Percentiles rank a stretch among this genome's conserved stretches.
These are phyloP conservation scores for Phortica magna DNA, from an alignment of 2,888 invertebrate genomes.

Conservation along the genomic window DNA sequence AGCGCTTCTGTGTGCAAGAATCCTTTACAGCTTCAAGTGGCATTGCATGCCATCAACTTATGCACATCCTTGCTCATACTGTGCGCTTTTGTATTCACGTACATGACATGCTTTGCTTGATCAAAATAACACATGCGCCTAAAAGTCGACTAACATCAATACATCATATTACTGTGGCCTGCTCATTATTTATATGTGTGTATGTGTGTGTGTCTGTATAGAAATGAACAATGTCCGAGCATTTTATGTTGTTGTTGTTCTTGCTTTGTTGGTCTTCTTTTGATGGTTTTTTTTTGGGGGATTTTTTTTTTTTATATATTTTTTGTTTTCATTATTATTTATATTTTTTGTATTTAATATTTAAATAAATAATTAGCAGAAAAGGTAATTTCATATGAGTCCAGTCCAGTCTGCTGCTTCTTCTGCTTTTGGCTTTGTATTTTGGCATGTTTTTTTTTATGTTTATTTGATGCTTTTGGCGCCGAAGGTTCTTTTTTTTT, in stretches of 20 bases:
- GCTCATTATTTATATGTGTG: not conserved
- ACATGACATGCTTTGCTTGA: not conserved
- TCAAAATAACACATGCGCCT: constrained; percentile 3
- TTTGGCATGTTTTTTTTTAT: not conserved
- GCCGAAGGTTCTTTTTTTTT: not conserved
- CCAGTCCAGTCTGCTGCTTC: not conserved
- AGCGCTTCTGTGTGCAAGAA: constrained; percentile 2
- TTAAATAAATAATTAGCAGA: constrained; percentile 77
- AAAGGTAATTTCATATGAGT: constrained; percentile 59
- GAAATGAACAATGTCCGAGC: not conserved
- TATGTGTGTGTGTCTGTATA: constrained; percentile 8
- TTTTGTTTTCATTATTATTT: not conserved
- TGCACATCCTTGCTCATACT: no score
- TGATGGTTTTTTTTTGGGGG: not conserved
- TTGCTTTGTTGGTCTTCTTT: not conserved
- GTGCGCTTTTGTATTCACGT: not conserved
- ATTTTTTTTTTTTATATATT: not conserved
- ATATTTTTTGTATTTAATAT: constrained; percentile 62
- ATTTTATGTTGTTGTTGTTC: not conserved
- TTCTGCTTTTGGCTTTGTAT: constrained; percentile 44
- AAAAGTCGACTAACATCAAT: constrained; percentile 23
- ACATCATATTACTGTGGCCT: constrained; percentile 7
- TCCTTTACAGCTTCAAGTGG: not conserved
- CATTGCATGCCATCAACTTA: not conserved
- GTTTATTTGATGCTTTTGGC: not conserved